A percentile compares a stretch with the other conserved stretches of the same genome.
phyloP scores from a whole-genome alignment of 2,797 vertebrate species.

The Meriones psammophilus region DNA sequence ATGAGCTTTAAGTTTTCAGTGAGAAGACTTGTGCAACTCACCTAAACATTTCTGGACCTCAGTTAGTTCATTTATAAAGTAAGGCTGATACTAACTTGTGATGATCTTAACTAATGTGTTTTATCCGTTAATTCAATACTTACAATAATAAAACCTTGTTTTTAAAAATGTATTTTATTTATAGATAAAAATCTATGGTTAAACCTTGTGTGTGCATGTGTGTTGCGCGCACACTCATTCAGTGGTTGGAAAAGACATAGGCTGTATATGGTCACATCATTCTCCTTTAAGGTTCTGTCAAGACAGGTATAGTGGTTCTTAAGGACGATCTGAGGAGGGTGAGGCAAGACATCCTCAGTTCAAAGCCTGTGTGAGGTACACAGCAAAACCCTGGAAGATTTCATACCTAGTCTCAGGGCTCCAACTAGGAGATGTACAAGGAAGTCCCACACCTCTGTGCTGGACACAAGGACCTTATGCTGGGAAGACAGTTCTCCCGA shows the following conservation, averaged over 20 bases:
- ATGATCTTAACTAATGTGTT: conserved; percentile 17
- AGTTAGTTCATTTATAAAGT: conserved; percentile 59
- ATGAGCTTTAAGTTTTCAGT: conserved; percentile 45
- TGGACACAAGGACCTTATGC: not conserved
- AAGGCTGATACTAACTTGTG: not conserved
- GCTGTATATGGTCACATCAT: not conserved
- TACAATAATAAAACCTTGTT: conserved; percentile 47
- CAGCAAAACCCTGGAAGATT: not conserved
- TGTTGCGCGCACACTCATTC: not conserved
- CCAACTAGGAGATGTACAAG: not conserved
- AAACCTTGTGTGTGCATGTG: not conserved
- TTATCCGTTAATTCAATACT: not conserved
- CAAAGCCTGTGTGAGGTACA: not conserved
- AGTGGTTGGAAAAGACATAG: not conserved
- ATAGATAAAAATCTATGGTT: conserved; percentile 9
- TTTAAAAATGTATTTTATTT: conserved; percentile 43
- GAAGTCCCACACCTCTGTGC: not conserved
- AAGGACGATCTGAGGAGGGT: not conserved
- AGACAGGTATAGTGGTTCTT: not conserved
- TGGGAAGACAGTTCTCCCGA: not conserved
- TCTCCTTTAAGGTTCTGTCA: conserved; percentile 12
- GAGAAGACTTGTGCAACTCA: conserved; percentile 12
- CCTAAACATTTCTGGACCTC: not conserved
- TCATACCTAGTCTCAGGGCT: not conserved
- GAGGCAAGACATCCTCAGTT: not conserved